Base-by-base conservation (phyloP, 2,113 vertebrate species). In the Fregata magnificens region DNA sequence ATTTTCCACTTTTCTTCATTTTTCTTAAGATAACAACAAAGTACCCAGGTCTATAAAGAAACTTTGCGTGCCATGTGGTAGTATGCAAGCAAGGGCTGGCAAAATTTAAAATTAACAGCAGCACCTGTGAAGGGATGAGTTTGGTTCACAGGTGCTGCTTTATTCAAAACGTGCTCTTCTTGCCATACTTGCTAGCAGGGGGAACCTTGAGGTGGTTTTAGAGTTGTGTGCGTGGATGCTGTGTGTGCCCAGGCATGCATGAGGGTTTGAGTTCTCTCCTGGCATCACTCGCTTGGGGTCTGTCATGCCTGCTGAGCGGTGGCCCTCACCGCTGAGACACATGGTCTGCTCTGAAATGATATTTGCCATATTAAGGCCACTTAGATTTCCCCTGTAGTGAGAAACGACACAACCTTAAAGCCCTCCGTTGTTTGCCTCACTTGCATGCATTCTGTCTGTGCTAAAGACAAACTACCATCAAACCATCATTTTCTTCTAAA, bases 101-200 rank as follows among this genome's bases (percentile, higher is more conserved):
- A 85, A 65, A 89, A 76, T 34, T 79, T 32, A 67, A 79, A 93
- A 70, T 28, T 22, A 87, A 28, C 56, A 83, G 63, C 45, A 74
- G 52, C 71, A 67, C 8, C 63, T 42, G 13, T n/a, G 32, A 86
- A 74, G 31, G 61, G 31, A 63, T 73, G 47, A 40, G 6, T 89
- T 71, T 67, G 38, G 15, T 47, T 74, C 38, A 77, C 20, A 71
- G 50, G 25, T 40, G 24, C 36, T 94, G 69, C 56, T 92, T 91
- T 74, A 52, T 81, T 61, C 40, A 70, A 90, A 88, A 66, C 0
- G 1, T 58, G 58, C 34, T 82, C 22, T 56, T 92, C 61, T 47
- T 95, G 76, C 52, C 1, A 0, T 42, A 42, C 38, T 77, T 94
- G 49, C 61, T 26, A 20, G 53, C 0, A 0, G 29, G 45, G 36